Conservation (phyloP, 2,797 vertebrate species). For the Poecilia wingei region DNA sequence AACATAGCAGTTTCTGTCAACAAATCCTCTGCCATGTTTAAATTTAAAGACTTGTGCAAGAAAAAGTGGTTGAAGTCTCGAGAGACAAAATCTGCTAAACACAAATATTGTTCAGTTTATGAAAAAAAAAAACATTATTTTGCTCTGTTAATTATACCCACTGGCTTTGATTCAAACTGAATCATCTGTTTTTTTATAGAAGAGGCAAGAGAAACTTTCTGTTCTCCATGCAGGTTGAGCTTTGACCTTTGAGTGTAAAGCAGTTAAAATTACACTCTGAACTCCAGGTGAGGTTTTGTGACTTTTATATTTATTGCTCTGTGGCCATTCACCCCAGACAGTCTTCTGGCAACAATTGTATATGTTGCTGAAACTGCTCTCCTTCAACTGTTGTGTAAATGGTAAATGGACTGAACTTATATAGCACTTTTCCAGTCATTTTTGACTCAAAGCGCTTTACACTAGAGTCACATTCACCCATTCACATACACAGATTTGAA, state of each 20-base stretch:
- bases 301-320: constrained; percentile 1
- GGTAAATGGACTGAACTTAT: too few relatives aligned
- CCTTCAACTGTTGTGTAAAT: background rate
- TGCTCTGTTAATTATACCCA: background rate
- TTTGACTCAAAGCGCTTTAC: too few relatives aligned
- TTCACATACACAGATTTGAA: too few relatives aligned
- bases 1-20: background rate
- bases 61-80: background rate
- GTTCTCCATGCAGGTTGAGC: background rate
- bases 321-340: background rate
- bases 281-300: background rate
- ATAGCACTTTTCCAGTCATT: too few relatives aligned
- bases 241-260: constrained; percentile 25
- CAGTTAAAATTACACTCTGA: constrained; percentile 5
- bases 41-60: background rate
- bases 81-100: background rate
- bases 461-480: too few relatives aligned
- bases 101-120: background rate
- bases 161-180: background rate
- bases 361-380: background rate
- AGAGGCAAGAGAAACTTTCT: background rate
- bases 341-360: background rate
- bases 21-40: background rate
- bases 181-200: background rate
- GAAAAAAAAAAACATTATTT: background rate